phyloP scores from a whole-genome alignment of 2,888 invertebrate genomes.

The Crepidodera aurea region DNA sequence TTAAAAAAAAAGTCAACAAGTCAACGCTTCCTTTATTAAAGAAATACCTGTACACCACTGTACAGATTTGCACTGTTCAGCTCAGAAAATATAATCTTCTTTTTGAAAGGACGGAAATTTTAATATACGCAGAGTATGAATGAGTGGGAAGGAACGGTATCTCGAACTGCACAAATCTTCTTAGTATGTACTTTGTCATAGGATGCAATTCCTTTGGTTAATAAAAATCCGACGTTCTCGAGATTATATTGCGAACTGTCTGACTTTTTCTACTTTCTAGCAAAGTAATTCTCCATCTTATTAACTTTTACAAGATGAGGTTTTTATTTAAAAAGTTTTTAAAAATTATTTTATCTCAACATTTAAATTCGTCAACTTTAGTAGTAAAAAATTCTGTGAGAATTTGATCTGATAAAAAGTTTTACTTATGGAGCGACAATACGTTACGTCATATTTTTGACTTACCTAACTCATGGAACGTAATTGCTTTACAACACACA shows the following conservation, averaged over 20 bases:
- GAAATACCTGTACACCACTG: not conserved
- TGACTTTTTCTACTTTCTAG: not conserved
- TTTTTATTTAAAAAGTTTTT: too few species aligned
- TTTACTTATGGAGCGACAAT: too few species aligned
- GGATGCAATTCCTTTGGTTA: conserved; percentile 10
- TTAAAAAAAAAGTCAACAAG: too few species aligned
- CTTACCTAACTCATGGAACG: too few species aligned
- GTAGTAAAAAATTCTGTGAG: too few species aligned
- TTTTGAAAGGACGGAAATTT: not conserved
- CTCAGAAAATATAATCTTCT: not conserved
- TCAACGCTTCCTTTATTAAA: too few species aligned
- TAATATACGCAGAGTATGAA: not conserved
- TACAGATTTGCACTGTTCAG: not conserved
- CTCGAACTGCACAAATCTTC: conserved; percentile 5
- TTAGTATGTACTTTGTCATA: not conserved
- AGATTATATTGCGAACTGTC: not conserved
- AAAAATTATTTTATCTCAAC: too few species aligned
- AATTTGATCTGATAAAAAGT: too few species aligned
- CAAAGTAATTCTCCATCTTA: not conserved
- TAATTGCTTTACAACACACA: too few species aligned
- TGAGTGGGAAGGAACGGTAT: not conserved
- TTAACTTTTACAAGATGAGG: not conserved
- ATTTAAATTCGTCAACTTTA: too few species aligned
- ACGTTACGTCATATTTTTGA: too few species aligned
- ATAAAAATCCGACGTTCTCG: conserved; percentile 2